Base-by-base conservation (phyloP, 2,113 vertebrate species). In the Caretta caretta region DNA sequence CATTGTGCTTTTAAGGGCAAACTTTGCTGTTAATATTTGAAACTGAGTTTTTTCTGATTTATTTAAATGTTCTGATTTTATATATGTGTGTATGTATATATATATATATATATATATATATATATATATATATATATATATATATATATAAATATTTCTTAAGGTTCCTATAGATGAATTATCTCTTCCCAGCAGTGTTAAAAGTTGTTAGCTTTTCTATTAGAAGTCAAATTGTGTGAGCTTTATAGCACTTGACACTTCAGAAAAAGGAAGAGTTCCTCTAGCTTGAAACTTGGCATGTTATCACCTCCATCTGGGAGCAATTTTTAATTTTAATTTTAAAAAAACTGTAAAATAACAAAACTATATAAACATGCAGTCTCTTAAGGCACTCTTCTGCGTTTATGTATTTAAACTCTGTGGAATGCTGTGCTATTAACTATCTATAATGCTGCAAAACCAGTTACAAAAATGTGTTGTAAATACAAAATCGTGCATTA, bases 271-370 rank as follows among this genome's bases (percentile, higher is more conserved):
- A 83, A 83, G 12, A 42, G 31, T 57, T 84, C 46, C 75, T 88
- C 90, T 8, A 38, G 25, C 12, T 91, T 31, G 62, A 72, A 38
- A 59, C 22, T 22, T 54, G 87, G 53, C 92, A 42, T 38, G 92
- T 48, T 75, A 4, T 50, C 83, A 2, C 81, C 92, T 92, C 90
- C 92, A 88, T 46, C 94, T 93, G 97, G 96, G 96, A 95, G 86
- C 87, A 75, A 27, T 93, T 92, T 75, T 72, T 20, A 24, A 65
- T 83, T 93, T 84, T 90, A 83, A 96, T 95, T 94, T 94, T 83
- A 38, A 95, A 96, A 96, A 97, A 86, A 27, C 87, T 81, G 29
- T 96, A 95, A 96, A 72, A 97, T 50, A 75, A 82, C 80, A 89
- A 24, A 1, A 56, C 80, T 62, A 0, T 96, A 91, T 94, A 96